Evolutionary conservation across 1,140 invertebrate genomes (phyloP).

Genomic region (Hyposmocoma kahamanoa): DNA sequence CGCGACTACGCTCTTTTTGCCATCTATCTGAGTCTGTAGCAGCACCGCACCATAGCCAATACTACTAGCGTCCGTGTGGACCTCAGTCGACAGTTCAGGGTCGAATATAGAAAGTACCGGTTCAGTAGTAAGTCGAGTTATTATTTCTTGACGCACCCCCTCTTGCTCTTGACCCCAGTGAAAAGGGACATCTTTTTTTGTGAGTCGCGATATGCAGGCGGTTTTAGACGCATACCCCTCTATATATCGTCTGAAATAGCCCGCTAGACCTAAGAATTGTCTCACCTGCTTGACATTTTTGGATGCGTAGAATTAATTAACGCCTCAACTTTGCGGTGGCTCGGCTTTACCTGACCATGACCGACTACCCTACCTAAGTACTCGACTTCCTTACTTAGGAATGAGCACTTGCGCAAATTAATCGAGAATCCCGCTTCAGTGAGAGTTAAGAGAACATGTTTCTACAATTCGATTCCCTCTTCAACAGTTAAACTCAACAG

Average conservation of each 20-base stretch:
- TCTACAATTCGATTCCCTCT: neutral
- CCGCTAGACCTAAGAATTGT: conserved; percentile 25
- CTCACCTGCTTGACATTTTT: conserved; percentile 26
- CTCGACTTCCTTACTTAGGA: neutral
- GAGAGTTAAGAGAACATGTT: neutral
- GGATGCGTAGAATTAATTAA: conserved; percentile 33
- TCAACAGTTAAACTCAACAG: neutral
- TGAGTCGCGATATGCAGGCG: neutral
- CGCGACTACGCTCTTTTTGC: too few species aligned
- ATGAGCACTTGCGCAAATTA: conserved; percentile 1
- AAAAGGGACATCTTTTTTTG: conserved; percentile 15
- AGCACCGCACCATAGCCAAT: too few species aligned
- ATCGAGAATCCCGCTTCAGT: neutral
- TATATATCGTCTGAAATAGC: neutral
- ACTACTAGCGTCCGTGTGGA: too few species aligned
- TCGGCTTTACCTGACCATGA: conserved; percentile 25
- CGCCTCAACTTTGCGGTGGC: conserved; percentile 29
- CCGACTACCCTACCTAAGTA: conserved; percentile 12
- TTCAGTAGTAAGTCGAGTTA: conserved; percentile 4
- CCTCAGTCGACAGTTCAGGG: conserved; percentile 19
- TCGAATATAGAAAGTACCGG: conserved; percentile 25
- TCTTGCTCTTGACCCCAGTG: conserved; percentile 8
- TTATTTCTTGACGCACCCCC: neutral
- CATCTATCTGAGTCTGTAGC: too few species aligned
- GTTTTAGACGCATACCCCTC: conserved; percentile 10